Percentiles rank a stretch among this genome's conserved stretches.
Evolutionary conservation across 2,113 vertebrate species (phyloP).

Genomic region (Labrus mixtus): DNA sequence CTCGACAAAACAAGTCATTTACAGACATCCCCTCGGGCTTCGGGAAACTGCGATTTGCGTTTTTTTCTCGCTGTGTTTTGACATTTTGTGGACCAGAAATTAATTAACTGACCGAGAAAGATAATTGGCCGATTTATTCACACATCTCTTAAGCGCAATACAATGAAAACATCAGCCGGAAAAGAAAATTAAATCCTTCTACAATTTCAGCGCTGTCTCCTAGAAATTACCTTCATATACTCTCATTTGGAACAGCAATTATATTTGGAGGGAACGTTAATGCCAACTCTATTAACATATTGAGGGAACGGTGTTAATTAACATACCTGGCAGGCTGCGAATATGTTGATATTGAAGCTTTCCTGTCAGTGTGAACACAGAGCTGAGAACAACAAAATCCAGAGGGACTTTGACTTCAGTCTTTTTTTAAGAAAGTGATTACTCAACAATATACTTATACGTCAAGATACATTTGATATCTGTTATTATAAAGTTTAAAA

Average conservation of each 20-base stretch:
- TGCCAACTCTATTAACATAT: background rate
- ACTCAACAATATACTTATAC: too few species aligned
- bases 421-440: too few species aligned
- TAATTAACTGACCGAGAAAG: background rate
- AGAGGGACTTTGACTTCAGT: too few species aligned
- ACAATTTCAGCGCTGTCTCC: background rate
- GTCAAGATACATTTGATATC: too few species aligned
- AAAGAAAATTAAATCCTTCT: background rate
- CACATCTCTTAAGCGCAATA: background rate
- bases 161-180: background rate
- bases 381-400: too few species aligned
- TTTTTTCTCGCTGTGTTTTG: background rate
- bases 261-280: background rate
- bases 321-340: background rate
- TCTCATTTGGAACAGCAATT: background rate
- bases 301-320: background rate
- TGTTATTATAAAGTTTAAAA: too few species aligned
- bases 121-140: background rate
- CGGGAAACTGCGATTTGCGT: background rate
- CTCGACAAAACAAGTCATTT: background rate
- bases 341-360: background rate
- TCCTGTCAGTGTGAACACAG: too few species aligned
- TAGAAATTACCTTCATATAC: background rate
- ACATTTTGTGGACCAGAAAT: background rate
- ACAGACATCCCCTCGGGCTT: background rate